phyloP scores from a whole-genome alignment of 2,797 vertebrate genomes.

The Alosa sapidissima region DNA sequence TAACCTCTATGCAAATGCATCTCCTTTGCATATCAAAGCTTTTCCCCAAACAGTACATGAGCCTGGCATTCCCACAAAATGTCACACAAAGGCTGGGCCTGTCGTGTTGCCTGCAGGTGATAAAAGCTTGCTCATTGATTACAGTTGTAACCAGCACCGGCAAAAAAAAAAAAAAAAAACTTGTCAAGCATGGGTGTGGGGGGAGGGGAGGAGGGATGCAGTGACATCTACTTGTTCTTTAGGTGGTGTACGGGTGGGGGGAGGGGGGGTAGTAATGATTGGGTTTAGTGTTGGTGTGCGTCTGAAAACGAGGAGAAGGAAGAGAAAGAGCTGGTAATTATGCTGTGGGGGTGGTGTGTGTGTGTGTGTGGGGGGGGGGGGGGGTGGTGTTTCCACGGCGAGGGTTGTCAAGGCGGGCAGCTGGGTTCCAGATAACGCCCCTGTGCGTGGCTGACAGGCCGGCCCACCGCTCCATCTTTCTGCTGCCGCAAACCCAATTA shows the following conservation, averaged over 20 bases:
- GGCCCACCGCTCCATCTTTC: constrained; percentile 67
- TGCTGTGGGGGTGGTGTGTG: constrained; percentile 57
- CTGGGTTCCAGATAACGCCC: constrained; percentile 73
- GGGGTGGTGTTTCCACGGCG: constrained; percentile 51
- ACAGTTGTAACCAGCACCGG: constrained; percentile 62
- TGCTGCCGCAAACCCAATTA: constrained; percentile 73
- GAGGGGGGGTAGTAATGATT: constrained; percentile 61
- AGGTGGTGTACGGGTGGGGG: constrained; percentile 48
- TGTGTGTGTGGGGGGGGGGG: not conserved
- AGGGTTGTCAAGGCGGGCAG: constrained; percentile 74
- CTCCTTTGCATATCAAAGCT: constrained; percentile 69
- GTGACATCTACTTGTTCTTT: not conserved
- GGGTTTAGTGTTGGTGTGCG: constrained; percentile 66
- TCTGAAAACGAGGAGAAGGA: constrained; percentile 64
- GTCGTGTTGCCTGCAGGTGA: constrained; percentile 48
- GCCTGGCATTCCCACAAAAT: constrained; percentile 60
- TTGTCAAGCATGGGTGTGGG: constrained; percentile 60
- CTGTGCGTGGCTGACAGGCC: constrained; percentile 60
- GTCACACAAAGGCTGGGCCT: constrained; percentile 49
- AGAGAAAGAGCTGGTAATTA: constrained; percentile 71
- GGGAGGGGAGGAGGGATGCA: not conserved
- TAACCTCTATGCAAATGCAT: constrained; percentile 42
- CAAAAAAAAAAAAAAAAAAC: constrained; percentile 47
- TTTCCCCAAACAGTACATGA: constrained; percentile 51
- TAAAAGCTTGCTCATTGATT: constrained; percentile 66